These are phyloP conservation scores for Rhizomys pruinosus DNA, from an alignment of 2,113 vertebrate species.

Conservation along the genomic window DNA sequence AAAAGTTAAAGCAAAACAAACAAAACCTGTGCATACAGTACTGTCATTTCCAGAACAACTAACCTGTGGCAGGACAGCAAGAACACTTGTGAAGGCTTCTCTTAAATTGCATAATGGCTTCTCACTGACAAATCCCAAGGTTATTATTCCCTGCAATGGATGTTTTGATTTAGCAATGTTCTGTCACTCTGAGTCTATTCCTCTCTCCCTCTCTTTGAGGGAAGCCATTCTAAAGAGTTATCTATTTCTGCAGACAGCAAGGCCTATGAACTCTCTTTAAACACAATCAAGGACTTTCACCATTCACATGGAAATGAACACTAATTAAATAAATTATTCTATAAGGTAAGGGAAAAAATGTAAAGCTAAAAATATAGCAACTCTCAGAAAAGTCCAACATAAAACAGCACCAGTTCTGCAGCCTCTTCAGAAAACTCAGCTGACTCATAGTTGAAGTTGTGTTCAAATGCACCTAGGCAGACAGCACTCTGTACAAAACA, in stretches of 20 bases:
- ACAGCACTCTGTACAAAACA: not conserved
- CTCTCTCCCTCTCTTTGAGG: slow-evolving; percentile 40
- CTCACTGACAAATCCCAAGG: slow-evolving; percentile 49
- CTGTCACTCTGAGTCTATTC: slow-evolving; percentile 35
- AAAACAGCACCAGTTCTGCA: not conserved
- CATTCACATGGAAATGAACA: slow-evolving; percentile 59
- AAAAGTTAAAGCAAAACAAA: not conserved
- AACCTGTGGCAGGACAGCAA: not conserved
- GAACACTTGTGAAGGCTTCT: not conserved
- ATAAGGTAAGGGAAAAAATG: slow-evolving; percentile 63
- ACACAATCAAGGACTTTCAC: slow-evolving; percentile 31
- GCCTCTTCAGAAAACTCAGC: not conserved
- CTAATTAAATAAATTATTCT: slow-evolving; percentile 63
- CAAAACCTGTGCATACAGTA: not conserved
- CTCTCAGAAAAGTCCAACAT: not conserved
- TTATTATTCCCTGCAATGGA: slow-evolving; percentile 61
- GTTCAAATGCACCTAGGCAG: not conserved
- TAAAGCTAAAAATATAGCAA: slow-evolving; percentile 35
- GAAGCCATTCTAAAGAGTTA: slow-evolving; percentile 45
- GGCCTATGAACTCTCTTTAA: slow-evolving; percentile 52
- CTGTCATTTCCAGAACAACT: not conserved
- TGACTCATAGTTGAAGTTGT: not conserved
- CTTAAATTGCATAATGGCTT: not conserved
- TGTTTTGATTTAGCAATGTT: slow-evolving; percentile 26
- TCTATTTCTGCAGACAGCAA: slow-evolving; percentile 27